Evolutionary conservation across 2,797 vertebrate genomes (phyloP), one percentile per base, ranked within the genome.

Genomic region (Danio kyathit): DNA sequence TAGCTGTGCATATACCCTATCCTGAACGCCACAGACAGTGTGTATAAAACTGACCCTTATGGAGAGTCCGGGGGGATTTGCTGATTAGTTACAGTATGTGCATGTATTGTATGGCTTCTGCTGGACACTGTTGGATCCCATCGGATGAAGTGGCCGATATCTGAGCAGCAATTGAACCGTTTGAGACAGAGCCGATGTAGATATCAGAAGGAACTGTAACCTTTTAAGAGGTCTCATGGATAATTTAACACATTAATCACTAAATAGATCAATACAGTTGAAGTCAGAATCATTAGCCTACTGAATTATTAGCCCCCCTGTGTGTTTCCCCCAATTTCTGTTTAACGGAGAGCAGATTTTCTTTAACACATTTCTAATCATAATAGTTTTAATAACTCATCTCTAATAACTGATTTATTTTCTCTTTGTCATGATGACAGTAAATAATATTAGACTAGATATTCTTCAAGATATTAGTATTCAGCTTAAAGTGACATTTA

Each of bases 11-110:
- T 29, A 29, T 29, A 29, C 46, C 7, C 6, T 43, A 5, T 17
- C 54, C 69, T 74, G 29, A 66, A 29, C 16, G 67, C 21, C 41
- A 43, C 60, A 13, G 41, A 14, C 12, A 2, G 38, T 12, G 13
- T 12, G 13, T 46, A 75, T 71, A 52, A 52, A 54, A 60, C 48
- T 17, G 40, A 81, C 38, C 49, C 65, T 69, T 60, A 52, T 13
- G 44, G 6, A 70, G 38, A 41, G 4, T 57, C 40, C 6, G 61
- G 14, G 65, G 70, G 69, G 76, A 78, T 85, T 83, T 80, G 64
- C 41, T 76, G 78, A 86, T 84, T 83, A 82, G 82, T 84, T 84
- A 86, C 83, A 84, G 75, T 86, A 48, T 61, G 63, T 79, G 83
- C 65, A 12, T 86, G 86, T 81, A 87, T 85, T 88, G 82, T 78